phyloP scores from a whole-genome alignment of 2,797 vertebrate genomes.

The Sebastes flavidus region DNA sequence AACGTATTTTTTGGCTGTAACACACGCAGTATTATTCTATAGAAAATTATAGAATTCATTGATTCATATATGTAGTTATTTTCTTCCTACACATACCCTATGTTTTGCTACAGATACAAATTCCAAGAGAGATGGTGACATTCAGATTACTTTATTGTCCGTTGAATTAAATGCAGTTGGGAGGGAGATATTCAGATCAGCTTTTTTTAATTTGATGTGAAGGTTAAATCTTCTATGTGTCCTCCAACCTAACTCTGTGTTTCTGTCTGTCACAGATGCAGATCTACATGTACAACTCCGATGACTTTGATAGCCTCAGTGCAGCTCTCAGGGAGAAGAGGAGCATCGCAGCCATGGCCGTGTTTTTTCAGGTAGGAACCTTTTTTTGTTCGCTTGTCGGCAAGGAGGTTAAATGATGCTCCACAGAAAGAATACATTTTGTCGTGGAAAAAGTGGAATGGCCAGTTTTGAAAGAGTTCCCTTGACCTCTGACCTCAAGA shows the following conservation, averaged over 20 bases:
- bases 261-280: constrained; percentile 88
- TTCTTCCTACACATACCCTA: background rate
- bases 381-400: no score
- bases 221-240: background rate
- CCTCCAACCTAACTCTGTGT: background rate
- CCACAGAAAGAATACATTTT: no score
- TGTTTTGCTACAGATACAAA: background rate
- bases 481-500: no score
- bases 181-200: background rate
- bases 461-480: no score
- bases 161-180: no score
- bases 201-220: background rate
- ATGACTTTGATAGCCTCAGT: constrained; percentile 95
- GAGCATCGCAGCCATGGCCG: constrained; percentile 90
- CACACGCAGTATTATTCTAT: background rate
- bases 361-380: constrained; percentile 94
- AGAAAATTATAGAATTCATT: background rate
- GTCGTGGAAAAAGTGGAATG: no score
- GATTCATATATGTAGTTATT: background rate
- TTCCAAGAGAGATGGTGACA: background rate
- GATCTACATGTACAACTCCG: constrained; percentile 98
- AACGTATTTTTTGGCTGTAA: background rate
- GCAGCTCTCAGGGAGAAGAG: constrained; percentile 92
- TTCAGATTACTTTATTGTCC: no score
- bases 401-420: no score